Base-by-base conservation (phyloP, 2,113 vertebrate species). In the Thinocorus orbignyianus region DNA sequence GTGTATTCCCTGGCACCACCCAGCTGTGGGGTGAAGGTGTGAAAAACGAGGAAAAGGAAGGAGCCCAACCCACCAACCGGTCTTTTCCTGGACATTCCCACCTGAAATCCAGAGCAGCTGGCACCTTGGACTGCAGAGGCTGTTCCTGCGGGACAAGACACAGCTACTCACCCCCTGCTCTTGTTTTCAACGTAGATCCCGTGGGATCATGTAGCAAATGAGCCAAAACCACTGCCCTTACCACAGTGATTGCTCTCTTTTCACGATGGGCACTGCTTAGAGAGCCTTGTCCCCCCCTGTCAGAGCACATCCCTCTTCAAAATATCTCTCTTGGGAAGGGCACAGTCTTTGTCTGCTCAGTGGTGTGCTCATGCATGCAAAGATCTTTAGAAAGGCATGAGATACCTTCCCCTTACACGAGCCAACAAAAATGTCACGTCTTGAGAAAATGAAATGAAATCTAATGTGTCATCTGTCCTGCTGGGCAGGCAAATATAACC, bases 341-440 rank as follows among this genome's bases (percentile, higher is more conserved):
- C 88, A 60, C 7, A 57, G 52, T 80, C 93, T 91, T 61, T 81
- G 73, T 52, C 69, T 65, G 90, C 69, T 90, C 72, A 22, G 8
- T 14, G 72, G 55, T 11, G 10, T 68, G 90, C 41, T 94, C 90
- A 74, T 74, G 90, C 90, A 9, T 48, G 81, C 6, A 2, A 20
- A 72, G 61, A 70, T 19, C 70, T 86, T 74, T 13, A 84, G 80
- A 86, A 71, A 95, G 61, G 79, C 82, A 25, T 35, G 52, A 86
- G 94, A 52, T 13, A 60, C 93, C 77, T 92, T 95, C 80, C 86
- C 91, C 23, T 92, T 55, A 2, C 44, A 9, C 0, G 57, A 96
- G 92, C 93, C 95, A 94, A 96, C 86, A 86, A 83, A 92, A 95
- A 93, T 96, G 92, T 92, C 95, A 88, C 19, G 6, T 93, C 88